Evolutionary conservation across 2,888 invertebrate species (phyloP).

Genomic region (Rhamnusium bicolor): DNA sequence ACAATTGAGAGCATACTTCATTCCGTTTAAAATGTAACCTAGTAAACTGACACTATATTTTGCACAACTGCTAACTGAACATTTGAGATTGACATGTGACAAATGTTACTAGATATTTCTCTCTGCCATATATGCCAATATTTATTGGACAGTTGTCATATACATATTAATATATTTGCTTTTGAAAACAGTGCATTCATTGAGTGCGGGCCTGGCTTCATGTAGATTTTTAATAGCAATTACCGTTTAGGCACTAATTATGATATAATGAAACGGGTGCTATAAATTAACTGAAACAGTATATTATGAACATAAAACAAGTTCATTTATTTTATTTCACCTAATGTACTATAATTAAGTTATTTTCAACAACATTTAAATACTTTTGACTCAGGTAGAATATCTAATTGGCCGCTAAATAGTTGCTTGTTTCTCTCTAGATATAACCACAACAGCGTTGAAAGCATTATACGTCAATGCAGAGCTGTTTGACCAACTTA

Average conservation of each 20-base stretch:
- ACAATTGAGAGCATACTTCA: background rate
- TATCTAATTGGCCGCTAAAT: background rate
- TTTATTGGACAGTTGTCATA: background rate
- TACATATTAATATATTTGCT: background rate
- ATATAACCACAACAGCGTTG: constrained; percentile 2
- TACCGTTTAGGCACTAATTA: background rate
- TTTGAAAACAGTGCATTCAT: background rate
- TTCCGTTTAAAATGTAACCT: background rate
- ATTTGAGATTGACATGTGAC: constrained; percentile 11
- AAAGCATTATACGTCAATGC: background rate
- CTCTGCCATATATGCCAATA: background rate
- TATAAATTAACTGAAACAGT: background rate
- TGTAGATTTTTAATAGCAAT: background rate
- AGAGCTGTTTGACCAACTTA: background rate
- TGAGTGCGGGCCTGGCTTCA: background rate
- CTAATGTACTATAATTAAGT: background rate
- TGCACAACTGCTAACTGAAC: background rate
- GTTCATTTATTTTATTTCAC: background rate
- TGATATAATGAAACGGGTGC: background rate
- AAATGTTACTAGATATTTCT: constrained; percentile 15
- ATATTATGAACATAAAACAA: background rate
- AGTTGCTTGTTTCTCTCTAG: background rate
- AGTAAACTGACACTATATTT: background rate
- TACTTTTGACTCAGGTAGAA: background rate
- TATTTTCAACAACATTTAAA: background rate